Base-by-base conservation (phyloP, 1,140 invertebrate species). In the Ectropis grisescens region DNA sequence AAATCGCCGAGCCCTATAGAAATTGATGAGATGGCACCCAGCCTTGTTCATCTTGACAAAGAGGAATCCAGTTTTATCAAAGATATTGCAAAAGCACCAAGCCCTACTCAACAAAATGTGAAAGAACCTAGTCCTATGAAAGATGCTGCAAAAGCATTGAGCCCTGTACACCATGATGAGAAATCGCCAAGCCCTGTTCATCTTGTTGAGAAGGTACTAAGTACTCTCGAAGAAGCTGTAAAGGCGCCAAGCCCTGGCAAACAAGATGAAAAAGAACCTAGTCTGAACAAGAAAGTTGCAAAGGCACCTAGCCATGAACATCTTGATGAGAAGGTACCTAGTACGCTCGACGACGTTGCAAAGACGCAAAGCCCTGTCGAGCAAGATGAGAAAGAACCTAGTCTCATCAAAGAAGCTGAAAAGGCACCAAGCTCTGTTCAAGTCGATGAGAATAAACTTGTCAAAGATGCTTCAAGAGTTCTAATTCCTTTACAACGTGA, bases 291-390 rank as follows among this genome's bases (percentile, higher is more conserved):
- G 25, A 10, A 6, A 1, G 30, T 27, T 2, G 44, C 47, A 2
- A 46, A 47, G 14, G 26, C 27, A 16, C 7, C 35, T 9, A 38
- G 29, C 11, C 29, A 42, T 11, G 13, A 25, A 22, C 28, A 6
- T 10, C 13, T 11, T 8, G 24, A 37, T 28, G 11, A 22, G 4
- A 26, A 19, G 16, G 16, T 19, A 19, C 16, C 16, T 19, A 8
- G 3, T 4, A 4, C 16, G 3, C 3, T 19, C 8, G 16, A 19
- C 8, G 16, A 19, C 3, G 3, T 4, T 8, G 16, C 16, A 15
- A 11, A 16, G 22, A 11, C 6, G 7, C 8, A 15, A 15, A 8
- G 1, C n/a, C 8, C 2, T 33, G 3, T 19, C 16, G 8, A 19
- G 16, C 3, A 19, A 19, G 16, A 19, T 8, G 4, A 26, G 24